Base-by-base conservation (phyloP, 2,113 vertebrate species). In the Sphyrna mokarran region DNA sequence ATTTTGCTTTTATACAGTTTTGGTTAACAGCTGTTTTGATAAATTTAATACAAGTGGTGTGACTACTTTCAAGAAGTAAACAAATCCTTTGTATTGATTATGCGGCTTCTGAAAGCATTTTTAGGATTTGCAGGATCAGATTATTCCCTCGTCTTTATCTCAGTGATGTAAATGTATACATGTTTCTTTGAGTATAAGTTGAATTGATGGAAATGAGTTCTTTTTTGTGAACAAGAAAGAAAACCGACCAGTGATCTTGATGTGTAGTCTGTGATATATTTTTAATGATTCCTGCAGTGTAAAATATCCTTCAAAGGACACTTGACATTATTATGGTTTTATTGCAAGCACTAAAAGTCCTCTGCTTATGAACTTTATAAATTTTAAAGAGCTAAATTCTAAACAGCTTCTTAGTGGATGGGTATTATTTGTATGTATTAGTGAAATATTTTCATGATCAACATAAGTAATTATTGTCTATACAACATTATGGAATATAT, bases 251-350 rank as follows among this genome's bases (percentile, higher is more conserved):
- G 29, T 63, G n/a, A 63, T 63, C 5, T 63, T 91, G 87, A 91
- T 63, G 87, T 91, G 63, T n/a, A 63, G 87, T 33, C 58, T 29
- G 43, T 87, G 43, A n/a, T 91, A 2, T 1, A 91, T 91, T 91
- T 91, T 91, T 91, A n/a, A 91, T 91, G 87, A 91, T 33, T 61
- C 61, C 87, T 91, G 58, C 87, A 91, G 61, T 63, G 58, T 91
- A 33, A 61, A 63, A 16, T 33, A n/a, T n/a, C 54, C 58, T 91
- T 91, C 58, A n/a, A 18, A 18, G 54, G 87, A n/a, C 29, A 63
- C 23, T n/a, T 91, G 87, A 63, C 33, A 91, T 91, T 58, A n/a
- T 61, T 14, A 18, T 26, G 63, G 58, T 63, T 18, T 54, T 91
- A 13, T 63, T 91, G 87, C 87, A 91, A 33, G 58, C 29, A 91